A percentile compares a stretch with the other conserved stretches of the same genome.
Evolutionary conservation across 1,140 invertebrate species (phyloP).

Genomic region (Philotrypesis tridentata): DNA sequence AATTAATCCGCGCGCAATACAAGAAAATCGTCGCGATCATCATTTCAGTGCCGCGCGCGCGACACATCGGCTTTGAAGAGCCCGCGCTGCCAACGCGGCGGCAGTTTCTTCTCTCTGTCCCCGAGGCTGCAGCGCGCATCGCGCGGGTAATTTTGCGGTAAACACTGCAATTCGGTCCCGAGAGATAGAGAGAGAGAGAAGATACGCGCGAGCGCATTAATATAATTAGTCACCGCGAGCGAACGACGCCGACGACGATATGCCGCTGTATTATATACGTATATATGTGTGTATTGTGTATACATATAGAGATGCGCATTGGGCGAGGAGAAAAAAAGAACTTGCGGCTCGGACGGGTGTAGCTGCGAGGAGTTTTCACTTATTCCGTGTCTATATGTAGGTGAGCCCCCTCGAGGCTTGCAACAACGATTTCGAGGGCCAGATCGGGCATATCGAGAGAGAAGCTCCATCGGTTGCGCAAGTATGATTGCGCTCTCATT

Average conservation of each 20-base stretch:
- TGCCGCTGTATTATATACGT: not conserved
- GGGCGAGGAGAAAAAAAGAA: conserved; percentile 20
- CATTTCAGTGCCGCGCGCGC: not conserved
- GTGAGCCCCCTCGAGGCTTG: not conserved
- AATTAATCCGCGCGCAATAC: no score
- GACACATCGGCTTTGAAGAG: no score
- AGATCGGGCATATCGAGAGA: not conserved
- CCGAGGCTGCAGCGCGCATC: conserved; percentile 38
- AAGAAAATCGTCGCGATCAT: not conserved
- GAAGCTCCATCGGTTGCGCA: not conserved
- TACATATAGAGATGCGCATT: not conserved
- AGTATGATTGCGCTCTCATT: conserved; percentile 19
- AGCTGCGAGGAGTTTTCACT: conserved; percentile 10
- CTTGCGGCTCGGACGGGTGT: not conserved
- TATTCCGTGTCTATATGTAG: not conserved
- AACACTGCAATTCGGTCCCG: conserved; percentile 71
- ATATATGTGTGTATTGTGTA: not conserved
- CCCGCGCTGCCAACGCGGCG: not conserved
- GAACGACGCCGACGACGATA: conserved; percentile 25
- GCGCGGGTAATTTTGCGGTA: conserved; percentile 68
- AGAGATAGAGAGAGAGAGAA: conserved; percentile 15
- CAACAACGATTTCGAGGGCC: not conserved
- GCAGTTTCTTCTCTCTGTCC: conserved; percentile 2
- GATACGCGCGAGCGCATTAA: conserved; percentile 72
- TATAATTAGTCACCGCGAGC: conserved; percentile 74